Percentiles rank a stretch among this genome's conserved stretches.
Conservation (phyloP, 2,888 invertebrate species). For the Zaprionus lineosus region DNA sequence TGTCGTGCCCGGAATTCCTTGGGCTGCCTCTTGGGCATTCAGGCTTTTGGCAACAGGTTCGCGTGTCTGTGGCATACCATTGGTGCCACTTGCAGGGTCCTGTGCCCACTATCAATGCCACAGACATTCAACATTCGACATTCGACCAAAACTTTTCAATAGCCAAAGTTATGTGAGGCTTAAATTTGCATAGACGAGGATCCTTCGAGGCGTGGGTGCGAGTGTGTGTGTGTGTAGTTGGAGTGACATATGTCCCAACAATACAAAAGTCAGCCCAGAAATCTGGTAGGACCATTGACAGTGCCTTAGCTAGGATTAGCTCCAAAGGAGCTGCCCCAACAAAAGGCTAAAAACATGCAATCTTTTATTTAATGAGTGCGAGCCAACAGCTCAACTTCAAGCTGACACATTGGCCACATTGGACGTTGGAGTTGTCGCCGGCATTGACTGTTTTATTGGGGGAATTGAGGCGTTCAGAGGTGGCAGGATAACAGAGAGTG, state of each 20-base stretch:
- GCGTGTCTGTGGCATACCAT: background rate
- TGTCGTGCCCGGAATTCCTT: background rate
- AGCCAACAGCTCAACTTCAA: slow-evolving; percentile 74
- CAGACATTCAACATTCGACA: slow-evolving; percentile 39
- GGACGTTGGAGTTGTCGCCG: slow-evolving; percentile 7
- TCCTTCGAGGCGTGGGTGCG: too few species aligned
- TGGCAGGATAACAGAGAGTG: background rate
- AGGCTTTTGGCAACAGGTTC: background rate
- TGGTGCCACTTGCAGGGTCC: background rate
- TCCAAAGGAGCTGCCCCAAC: slow-evolving; percentile 27
- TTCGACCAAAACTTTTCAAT: slow-evolving; percentile 54
- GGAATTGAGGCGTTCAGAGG: slow-evolving; percentile 20
- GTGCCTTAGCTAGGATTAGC: slow-evolving; percentile 42
- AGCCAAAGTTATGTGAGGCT: slow-evolving; percentile 44
- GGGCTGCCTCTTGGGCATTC: too few species aligned
- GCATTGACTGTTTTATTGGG: slow-evolving; percentile 51
- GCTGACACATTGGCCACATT: slow-evolving; percentile 63
- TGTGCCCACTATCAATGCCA: slow-evolving; percentile 26
- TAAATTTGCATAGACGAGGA: slow-evolving; percentile 54
- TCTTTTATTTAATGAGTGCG: slow-evolving; percentile 75
- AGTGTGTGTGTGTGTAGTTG: too few species aligned
- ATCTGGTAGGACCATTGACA: slow-evolving; percentile 15
- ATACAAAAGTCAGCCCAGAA: slow-evolving; percentile 36
- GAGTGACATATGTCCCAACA: too few species aligned
- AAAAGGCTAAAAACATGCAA: slow-evolving; percentile 74